Evolutionary conservation across 2,797 vertebrate species (phyloP), one percentile per base, ranked within the genome.

Genomic region (Sebastes matsubarae): DNA sequence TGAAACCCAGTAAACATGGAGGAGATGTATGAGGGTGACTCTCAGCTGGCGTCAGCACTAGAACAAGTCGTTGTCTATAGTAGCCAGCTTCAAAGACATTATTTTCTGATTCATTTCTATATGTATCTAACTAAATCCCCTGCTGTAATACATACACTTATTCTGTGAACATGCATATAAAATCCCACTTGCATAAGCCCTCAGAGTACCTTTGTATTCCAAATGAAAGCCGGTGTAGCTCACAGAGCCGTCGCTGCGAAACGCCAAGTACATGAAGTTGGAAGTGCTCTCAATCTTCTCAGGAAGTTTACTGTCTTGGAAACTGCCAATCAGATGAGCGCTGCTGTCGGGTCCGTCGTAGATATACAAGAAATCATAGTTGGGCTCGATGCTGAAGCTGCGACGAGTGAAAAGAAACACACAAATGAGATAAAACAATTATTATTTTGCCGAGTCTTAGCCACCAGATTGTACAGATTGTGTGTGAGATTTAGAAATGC

Each of bases 341-440:
- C 97, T 97, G 91, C 96, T 96, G 82, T 99, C 97, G 74, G 96
- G 92, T 7, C 98, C 98, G 75, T 99, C 97, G 24, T 99, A 98
- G 89, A 99, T 98, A 87, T 99, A 99, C 64, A 99, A 95, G 92
- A 99, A 99, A 89, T 99, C 98, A 87, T 99, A 99, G 95, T 99
- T 99, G 90, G 98, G 98, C 92, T 99, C 98, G 83, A 99, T 99
- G 87, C 97, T 99, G 93, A 99, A 99, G 94, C 98, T 99, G 91
- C 46, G 86, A 88, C 18, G 84, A 81, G 81, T 20, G 29, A 79
- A 86, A 86, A 81, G 52, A 78, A 83, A 72, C 27, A 83, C 78
- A 89, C 61, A 88, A 85, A 80, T 75, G 30, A 81, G 71, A 84
- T 72, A 79, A 72, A 89, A 81, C 46, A 70, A 68, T 74, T 58